A percentile compares a stretch with the other conserved stretches of the same genome.
These are phyloP conservation scores for Leptoclinus maculatus DNA, from an alignment of 2,797 vertebrate species.

Conservation along the genomic window DNA sequence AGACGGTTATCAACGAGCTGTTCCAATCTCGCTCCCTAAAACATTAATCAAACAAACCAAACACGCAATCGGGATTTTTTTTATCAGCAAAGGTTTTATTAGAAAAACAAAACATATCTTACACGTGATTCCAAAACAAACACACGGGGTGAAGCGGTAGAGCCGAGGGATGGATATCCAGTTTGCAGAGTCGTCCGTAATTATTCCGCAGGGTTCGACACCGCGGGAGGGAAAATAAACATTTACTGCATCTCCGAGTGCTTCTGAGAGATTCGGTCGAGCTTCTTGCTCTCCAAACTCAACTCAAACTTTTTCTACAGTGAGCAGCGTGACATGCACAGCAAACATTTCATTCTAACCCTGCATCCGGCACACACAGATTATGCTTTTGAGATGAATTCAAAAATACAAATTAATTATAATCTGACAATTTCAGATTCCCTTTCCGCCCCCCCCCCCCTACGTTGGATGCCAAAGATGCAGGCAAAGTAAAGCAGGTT, in stretches of 20 bases:
- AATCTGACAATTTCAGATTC: neutral
- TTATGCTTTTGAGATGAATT: neutral
- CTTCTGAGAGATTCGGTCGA: constrained; percentile 10
- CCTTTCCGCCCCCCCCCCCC: too few species aligned
- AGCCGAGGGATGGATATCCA: constrained; percentile 16
- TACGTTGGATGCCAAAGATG: neutral
- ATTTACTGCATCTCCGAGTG: neutral
- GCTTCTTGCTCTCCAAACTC: constrained; percentile 4
- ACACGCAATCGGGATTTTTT: constrained; percentile 49
- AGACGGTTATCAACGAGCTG: constrained; percentile 39
- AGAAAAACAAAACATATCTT: constrained; percentile 68
- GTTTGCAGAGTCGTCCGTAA: constrained; percentile 23
- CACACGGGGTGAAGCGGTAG: constrained; percentile 20
- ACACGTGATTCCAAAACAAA: constrained; percentile 65
- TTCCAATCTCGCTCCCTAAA: constrained; percentile 38
- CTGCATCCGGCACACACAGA: neutral
- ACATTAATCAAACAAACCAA: constrained; percentile 60
- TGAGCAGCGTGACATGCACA: constrained; percentile 32
- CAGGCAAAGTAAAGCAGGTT: neutral
- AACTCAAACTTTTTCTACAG: neutral
- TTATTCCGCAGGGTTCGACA: constrained; percentile 31
- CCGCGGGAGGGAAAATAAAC: constrained; percentile 18
- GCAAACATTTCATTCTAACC: neutral
- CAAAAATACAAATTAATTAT: neutral
- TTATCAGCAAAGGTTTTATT: constrained; percentile 77